A percentile compares a stretch with the other conserved stretches of the same genome.
Evolutionary conservation across 2,797 vertebrate species (phyloP).

Genomic region (Serranus cabrilla): DNA sequence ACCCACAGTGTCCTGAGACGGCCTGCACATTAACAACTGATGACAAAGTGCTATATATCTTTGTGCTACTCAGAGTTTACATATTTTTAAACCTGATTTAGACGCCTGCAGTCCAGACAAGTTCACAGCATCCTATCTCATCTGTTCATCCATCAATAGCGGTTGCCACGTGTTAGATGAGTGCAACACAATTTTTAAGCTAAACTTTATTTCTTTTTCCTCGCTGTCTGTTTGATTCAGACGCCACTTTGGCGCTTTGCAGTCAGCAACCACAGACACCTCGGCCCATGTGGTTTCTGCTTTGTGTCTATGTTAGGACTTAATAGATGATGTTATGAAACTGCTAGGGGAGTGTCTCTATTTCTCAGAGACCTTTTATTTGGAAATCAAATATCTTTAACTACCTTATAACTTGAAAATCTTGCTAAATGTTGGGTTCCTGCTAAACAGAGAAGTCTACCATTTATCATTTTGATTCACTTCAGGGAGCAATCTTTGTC

Average conservation of each 20-base stretch:
- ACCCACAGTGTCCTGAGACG: slow-evolving; percentile 9
- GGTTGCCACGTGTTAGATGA: neutral
- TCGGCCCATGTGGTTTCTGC: neutral
- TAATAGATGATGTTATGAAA: neutral
- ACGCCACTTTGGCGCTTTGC: neutral
- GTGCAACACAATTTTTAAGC: neutral
- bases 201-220: neutral
- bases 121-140: neutral
- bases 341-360: neutral
- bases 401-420: neutral
- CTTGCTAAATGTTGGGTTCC: neutral
- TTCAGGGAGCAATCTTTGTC: neutral
- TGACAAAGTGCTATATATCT: neutral
- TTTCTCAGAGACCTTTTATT: neutral
- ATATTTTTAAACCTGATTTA: neutral
- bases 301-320: neutral
- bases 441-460: neutral
- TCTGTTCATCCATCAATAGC: neutral
- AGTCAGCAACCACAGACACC: fast-evolving
- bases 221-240: neutral
- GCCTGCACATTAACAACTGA: neutral
- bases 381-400: neutral
- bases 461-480: neutral
- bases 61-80: neutral
- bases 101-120: fast-evolving